Base-by-base conservation (phyloP, 2,113 vertebrate genomes). In the Podiceps cristatus region DNA sequence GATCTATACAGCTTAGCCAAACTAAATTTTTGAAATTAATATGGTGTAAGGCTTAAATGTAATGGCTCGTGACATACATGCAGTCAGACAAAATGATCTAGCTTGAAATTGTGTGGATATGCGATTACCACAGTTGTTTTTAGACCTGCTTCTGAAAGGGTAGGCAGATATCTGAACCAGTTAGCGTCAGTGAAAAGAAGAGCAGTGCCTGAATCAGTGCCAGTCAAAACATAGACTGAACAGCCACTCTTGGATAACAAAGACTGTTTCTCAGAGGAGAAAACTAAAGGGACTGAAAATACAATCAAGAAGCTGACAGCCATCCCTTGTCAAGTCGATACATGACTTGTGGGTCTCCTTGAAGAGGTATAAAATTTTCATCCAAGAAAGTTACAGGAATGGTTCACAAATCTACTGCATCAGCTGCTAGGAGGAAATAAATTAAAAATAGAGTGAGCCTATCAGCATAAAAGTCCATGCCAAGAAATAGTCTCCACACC, bases 251-350 rank as follows among this genome's bases (percentile, higher is more conserved):
- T 68, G 63, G 86, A 55, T 87, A 88, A 91, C 73, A 91, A 89
- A 85, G 42, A 5, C 50, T 68, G 18, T 58, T 91, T 91, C 45
- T 87, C 15, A 50, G 31, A 87, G 73, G 24, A 62, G 60, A 62
- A 96, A 92, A 94, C 79, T 78, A 84, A 96, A 82, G 60, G 49
- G 72, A 79, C 58, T 75, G 52, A 91, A 94, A 95, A 95, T 82
- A 42, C 28, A 78, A 28, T 84, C 33, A 75, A 53, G 68, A 84
- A 64, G 75, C 69, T 87, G 89, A 82, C 91, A 87, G 53, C 45
- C 28, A 18, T 88, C 22, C 24, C 52, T 35, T 85, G 45, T 90
- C 88, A 79, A 79, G 66, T 77, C 71, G 69, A 3, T 58, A 35
- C 24, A 73, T 40, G 77, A 90, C 58, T 79, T 85, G 49, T 82